Base-by-base conservation (phyloP, 2,888 invertebrate genomes). In the Ichneumoninae sp. region DNA sequence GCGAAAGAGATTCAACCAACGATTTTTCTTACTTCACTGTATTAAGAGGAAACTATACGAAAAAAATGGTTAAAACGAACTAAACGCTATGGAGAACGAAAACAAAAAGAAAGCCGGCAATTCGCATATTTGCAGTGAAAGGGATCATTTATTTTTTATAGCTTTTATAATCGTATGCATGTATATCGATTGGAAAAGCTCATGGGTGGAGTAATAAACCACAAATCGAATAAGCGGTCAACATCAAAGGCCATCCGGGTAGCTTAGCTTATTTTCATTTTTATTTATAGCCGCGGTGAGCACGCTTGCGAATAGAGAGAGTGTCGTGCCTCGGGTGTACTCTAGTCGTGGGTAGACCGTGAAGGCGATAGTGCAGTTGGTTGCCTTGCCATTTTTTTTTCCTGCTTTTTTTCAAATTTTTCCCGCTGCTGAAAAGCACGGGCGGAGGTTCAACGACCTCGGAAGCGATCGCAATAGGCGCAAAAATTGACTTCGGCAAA, bases 191-290 rank as follows among this genome's bases (percentile, higher is more conserved):
- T 60, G 13, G 30, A 22, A 66, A 19, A 33, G 16, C n/a, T 66
- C 16, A 66, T 40, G 40, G 66, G 40, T 54, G 30, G 54, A 10
- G 16, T 26, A 52, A 40, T n/a, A 66, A 54, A 33, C 22, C 26
- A 13, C 36, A 54, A 36, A 36, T 66, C 36, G 52, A 36, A 47
- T 47, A 16, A 54, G 52, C 76, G 52, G 7, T 8, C 26, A n/a
- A 50, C 76, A 70, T 70, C 26, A 80, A 74, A 84, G 66, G 69
- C 77, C 68, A 76, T 52, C 75, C 75, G 68, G 76, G 68, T 50
- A 66, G 36, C 72, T 80, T 72, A 69, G 77, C 69, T 84, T 80
- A 81, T 78, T 81, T 80, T 81, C 77, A 84, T 84, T 84, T 81
- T 76, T 81, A 84, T 84, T 81, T 81, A 84, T 84, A 84, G 80